phyloP scores from a whole-genome alignment of 2,113 vertebrate species.

The Climacteris rufus region DNA sequence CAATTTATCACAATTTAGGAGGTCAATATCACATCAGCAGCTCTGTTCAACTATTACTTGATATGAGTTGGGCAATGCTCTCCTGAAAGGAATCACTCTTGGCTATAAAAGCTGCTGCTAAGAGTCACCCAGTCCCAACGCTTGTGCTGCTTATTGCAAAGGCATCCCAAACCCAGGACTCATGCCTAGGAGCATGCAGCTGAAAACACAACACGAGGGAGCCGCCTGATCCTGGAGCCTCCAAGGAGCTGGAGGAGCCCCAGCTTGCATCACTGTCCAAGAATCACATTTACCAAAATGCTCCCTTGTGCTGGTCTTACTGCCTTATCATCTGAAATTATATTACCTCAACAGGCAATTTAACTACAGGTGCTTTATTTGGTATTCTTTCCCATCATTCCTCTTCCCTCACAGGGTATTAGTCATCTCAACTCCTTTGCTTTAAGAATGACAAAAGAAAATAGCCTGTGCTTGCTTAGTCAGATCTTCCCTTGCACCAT shows the following conservation, averaged over 20 bases:
- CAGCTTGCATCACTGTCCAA: neutral
- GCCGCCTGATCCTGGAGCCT: neutral
- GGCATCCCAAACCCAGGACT: neutral
- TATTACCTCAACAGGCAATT: constrained; percentile 23
- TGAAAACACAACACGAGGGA: neutral
- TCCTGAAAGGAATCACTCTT: neutral
- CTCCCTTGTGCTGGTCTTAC: neutral
- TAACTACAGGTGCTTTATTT: neutral
- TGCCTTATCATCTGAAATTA: neutral
- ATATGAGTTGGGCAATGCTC: neutral
- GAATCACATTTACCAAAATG: neutral
- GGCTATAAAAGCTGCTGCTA: neutral
- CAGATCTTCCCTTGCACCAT: neutral
- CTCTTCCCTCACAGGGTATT: neutral
- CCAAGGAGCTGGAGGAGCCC: neutral
- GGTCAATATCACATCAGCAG: neutral
- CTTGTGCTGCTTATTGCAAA: neutral
- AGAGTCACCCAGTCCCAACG: neutral
- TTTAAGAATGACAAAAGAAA: neutral
- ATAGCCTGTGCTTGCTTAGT: neutral
- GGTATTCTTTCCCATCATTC: neutral
- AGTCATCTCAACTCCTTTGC: neutral
- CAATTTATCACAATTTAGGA: neutral
- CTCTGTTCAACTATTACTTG: neutral
- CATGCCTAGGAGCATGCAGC: rapidly evolving